Evolutionary conservation across 1,140 invertebrate species (phyloP).

Genomic region (Trinorchestia longiramus): DNA sequence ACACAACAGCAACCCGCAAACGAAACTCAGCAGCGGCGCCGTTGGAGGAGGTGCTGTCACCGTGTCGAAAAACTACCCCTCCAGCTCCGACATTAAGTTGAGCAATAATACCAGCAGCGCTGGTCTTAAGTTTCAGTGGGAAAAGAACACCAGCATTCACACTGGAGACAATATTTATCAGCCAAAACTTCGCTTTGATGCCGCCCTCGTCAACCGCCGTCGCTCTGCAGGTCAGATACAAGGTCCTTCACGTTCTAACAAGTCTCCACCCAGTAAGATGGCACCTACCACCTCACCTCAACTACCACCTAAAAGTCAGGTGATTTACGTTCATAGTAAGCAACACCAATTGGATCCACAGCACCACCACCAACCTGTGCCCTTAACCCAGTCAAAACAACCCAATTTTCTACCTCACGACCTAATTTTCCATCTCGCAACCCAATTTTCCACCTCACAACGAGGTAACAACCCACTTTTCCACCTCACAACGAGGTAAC

Average conservation of each 20-base stretch:
- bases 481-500: neutral
- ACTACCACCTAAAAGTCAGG: neutral
- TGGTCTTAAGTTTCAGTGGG: conserved; percentile 8
- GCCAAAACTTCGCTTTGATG: neutral
- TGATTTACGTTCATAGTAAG: neutral
- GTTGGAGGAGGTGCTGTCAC: neutral
- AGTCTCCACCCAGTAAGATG: neutral
- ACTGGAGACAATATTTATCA: neutral
- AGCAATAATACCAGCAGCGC: neutral
- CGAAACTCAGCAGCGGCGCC: neutral
- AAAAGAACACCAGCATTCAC: neutral
- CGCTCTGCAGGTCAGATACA: neutral
- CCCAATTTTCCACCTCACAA: neutral
- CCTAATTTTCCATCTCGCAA: too few species aligned
- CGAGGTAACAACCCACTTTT: neutral
- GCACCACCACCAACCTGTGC: neutral
- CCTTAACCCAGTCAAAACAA: neutral
- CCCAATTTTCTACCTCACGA: too few species aligned
- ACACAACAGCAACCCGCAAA: neutral
- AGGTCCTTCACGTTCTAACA: neutral
- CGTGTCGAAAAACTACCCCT: neutral
- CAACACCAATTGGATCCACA: neutral
- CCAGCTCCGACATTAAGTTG: neutral
- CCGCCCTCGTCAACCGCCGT: neutral
- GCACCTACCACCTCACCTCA: conserved; percentile 14